These are phyloP conservation scores for Petrophora chlorosata DNA, from an alignment of 2,888 invertebrate species.

Conservation along the genomic window DNA sequence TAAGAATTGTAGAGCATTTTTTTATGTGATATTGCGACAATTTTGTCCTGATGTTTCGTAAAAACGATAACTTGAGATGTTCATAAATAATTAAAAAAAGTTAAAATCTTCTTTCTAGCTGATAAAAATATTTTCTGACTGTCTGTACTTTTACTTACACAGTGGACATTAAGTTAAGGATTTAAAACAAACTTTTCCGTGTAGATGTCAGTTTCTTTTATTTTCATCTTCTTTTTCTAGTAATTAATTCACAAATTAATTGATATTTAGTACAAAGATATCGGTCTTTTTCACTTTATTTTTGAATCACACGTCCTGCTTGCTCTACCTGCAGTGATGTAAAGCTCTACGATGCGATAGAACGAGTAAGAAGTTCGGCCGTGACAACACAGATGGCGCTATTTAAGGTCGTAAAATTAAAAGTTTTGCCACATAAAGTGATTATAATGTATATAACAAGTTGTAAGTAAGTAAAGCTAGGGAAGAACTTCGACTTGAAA, in stretches of 20 bases:
- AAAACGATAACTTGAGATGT: neutral
- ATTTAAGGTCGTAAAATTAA: constrained; percentile 2
- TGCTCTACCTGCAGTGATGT: constrained; percentile 10
- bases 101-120: too few species aligned
- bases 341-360: constrained; percentile 14
- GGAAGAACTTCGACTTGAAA: too few species aligned
- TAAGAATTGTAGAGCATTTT: neutral
- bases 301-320: constrained; percentile 12
- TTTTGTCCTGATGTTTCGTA: too few species aligned
- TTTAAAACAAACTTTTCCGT: neutral
- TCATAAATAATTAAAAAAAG: neutral
- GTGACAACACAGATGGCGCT: constrained; percentile 38
- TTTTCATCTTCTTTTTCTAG: too few species aligned
- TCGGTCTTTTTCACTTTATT: neutral
- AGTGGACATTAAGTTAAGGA: neutral
- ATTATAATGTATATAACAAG: too few species aligned
- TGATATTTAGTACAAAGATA: too few species aligned
- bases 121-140: constrained; percentile 7
- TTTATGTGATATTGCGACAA: neutral
- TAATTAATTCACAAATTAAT: too few species aligned
- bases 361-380: constrained; percentile 31
- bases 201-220: too few species aligned
- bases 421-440: constrained; percentile 4
- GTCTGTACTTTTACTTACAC: constrained; percentile 7
- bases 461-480: too few species aligned